A percentile compares a stretch with the other conserved stretches of the same genome.
These are phyloP conservation scores for Alosa sapidissima DNA, from an alignment of 2,797 vertebrate species.

Conservation along the genomic window DNA sequence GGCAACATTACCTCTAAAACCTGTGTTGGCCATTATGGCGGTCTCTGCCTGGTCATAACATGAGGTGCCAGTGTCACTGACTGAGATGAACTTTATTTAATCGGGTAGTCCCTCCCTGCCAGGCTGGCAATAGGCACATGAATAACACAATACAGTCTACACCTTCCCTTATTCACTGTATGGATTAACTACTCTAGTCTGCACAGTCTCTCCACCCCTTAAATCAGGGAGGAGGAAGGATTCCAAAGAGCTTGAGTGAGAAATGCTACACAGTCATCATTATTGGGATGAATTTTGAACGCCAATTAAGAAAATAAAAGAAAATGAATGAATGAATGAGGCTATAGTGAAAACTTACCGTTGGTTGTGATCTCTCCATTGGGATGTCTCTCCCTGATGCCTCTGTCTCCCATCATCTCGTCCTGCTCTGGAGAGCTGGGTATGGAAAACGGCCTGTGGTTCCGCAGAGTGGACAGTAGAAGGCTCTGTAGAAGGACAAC, in stretches of 20 bases:
- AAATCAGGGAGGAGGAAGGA: background rate
- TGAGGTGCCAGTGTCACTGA: background rate
- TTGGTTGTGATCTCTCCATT: slow-evolving; percentile 51
- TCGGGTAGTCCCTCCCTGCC: background rate
- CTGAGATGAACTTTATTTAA: background rate
- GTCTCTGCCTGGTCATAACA: background rate
- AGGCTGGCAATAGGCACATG: background rate
- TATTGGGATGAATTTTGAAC: background rate
- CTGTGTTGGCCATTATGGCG: background rate
- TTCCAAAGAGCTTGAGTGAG: background rate
- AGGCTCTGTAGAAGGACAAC: background rate
- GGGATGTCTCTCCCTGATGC: slow-evolving; percentile 46
- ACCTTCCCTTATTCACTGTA: background rate
- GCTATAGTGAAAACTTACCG: slow-evolving; percentile 55
- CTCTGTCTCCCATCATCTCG: slow-evolving; percentile 39
- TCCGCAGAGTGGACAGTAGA: too few relatives aligned
- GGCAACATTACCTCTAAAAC: background rate
- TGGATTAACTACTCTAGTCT: background rate
- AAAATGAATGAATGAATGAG: background rate
- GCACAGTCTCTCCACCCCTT: background rate
- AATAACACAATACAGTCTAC: background rate
- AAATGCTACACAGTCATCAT: background rate
- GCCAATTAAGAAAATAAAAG: too few relatives aligned
- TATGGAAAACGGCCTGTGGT: slow-evolving; percentile 37
- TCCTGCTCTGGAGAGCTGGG: slow-evolving; percentile 45